phyloP scores from a whole-genome alignment of 1,140 invertebrate species.

The Drosophila kohkoa region DNA sequence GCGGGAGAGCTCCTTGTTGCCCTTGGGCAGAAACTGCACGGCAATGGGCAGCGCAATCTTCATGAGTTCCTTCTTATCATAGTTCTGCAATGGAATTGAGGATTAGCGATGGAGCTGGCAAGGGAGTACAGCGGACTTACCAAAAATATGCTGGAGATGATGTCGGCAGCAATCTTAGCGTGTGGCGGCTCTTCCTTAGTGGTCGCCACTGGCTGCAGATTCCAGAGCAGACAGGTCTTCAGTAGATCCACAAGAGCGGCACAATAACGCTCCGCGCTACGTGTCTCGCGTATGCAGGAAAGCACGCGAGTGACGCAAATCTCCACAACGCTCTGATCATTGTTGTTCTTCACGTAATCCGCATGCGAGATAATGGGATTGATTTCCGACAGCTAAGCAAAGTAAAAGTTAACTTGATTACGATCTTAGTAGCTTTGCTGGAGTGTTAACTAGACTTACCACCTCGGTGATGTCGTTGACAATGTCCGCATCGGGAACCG shows the following conservation, averaged over 20 bases:
- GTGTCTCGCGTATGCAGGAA: conserved; percentile 95
- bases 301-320: conserved; percentile 96
- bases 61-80: conserved; percentile 95
- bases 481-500: conserved; percentile 93
- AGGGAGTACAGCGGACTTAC: conserved; percentile 86
- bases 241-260: conserved; percentile 92
- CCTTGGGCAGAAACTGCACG: conserved; percentile 95
- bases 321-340: conserved; percentile 97
- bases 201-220: conserved; percentile 91
- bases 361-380: conserved; percentile 91
- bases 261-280: conserved; percentile 94
- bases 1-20: conserved; percentile 94
- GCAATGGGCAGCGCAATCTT: conserved; percentile 94
- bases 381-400: conserved; percentile 88
- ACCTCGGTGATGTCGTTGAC: conserved; percentile 94
- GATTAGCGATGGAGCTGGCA: background rate
- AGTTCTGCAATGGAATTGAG: conserved; percentile 87
- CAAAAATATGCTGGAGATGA: conserved; percentile 97
- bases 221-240: conserved; percentile 94
- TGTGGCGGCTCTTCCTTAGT: conserved; percentile 95
- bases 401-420: background rate
- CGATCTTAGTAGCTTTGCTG: background rate
- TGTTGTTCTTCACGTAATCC: conserved; percentile 93
- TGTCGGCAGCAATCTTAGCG: conserved; percentile 97
- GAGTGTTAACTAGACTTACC: conserved; percentile 85